Evolutionary conservation across 2,113 vertebrate genomes (phyloP).

Genomic region (Anoplopoma fimbria): DNA sequence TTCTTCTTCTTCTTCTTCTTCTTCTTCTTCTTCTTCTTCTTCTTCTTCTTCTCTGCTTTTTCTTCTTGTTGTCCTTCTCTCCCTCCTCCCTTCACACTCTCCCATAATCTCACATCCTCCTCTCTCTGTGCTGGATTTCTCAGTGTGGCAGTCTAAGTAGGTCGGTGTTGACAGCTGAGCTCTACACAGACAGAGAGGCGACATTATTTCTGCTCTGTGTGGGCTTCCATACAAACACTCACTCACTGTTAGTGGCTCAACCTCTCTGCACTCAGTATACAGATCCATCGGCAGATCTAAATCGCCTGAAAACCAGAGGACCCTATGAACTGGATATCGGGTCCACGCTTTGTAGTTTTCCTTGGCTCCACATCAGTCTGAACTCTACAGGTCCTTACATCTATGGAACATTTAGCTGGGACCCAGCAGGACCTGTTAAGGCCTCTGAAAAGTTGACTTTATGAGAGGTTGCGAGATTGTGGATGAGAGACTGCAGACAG

Average conservation of each 20-base stretch:
- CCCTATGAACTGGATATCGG: background rate
- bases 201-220: constrained; percentile 69
- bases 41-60: background rate
- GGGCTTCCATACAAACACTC: constrained; percentile 54
- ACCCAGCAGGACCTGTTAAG: background rate
- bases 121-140: constrained; percentile 39
- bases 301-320: background rate
- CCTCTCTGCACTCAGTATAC: background rate
- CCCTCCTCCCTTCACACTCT: background rate
- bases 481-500: background rate
- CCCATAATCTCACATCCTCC: constrained; percentile 48
- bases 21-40: background rate
- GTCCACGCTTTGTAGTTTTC: background rate
- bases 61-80: background rate
- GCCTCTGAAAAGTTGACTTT: background rate
- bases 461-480: background rate
- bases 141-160: constrained; percentile 67
- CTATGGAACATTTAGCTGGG: background rate
- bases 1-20: background rate
- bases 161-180: constrained; percentile 75
- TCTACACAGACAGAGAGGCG: constrained; percentile 63
- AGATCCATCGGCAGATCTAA: background rate
- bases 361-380: background rate
- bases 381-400: background rate
- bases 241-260: constrained; percentile 24